Base-by-base conservation (phyloP, 2,113 vertebrate genomes). In the Orthonyx spaldingii region DNA sequence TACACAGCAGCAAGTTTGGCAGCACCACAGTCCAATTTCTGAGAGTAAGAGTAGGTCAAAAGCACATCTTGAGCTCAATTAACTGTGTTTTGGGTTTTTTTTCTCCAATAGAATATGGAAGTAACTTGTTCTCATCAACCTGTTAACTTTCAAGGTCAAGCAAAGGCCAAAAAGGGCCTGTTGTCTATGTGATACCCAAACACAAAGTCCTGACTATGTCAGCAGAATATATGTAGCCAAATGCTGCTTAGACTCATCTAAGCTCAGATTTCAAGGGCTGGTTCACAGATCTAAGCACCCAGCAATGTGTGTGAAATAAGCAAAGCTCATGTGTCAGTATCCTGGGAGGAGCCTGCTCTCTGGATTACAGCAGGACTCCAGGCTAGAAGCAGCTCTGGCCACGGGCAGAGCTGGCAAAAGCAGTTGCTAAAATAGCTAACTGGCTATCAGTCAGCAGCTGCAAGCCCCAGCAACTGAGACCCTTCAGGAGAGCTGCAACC, bases 211-310 rank as follows among this genome's bases (percentile, higher is more conserved):
- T 89, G 90, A 92, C 94, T 94, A 47, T 96, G 93, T 93, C 93
- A 97, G 91, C 92, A 95, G 83, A 97, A 96, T 91, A 63, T 30
- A 83, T 82, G 87, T 60, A 84, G 93, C 89, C 84, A 95, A 97
- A 97, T 92, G 86, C 92, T 91, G 60, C 90, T 93, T 82, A 84
- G 83, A 80, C 80, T 87, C 56, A 44, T 64, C 63, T 79, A 56
- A 83, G 88, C 74, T 97, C 96, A 52, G 27, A 92, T 97, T 97
- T 97, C 97, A 97, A 92, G 93, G 83, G 80, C 79, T 90, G 56
- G 80, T 83, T 89, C 87, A 65, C 64, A 84, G 92, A 90, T 65
- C 89, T 96, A 96, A 97, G 91, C 85, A 92, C 84, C 66, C 27
- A 66, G 95, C 89, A 91, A 78, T 66, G 71, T 18, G 60, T 68